Evolutionary conservation across 2,113 vertebrate genomes (phyloP).

Genomic region (Odobenus rosmarus): DNA sequence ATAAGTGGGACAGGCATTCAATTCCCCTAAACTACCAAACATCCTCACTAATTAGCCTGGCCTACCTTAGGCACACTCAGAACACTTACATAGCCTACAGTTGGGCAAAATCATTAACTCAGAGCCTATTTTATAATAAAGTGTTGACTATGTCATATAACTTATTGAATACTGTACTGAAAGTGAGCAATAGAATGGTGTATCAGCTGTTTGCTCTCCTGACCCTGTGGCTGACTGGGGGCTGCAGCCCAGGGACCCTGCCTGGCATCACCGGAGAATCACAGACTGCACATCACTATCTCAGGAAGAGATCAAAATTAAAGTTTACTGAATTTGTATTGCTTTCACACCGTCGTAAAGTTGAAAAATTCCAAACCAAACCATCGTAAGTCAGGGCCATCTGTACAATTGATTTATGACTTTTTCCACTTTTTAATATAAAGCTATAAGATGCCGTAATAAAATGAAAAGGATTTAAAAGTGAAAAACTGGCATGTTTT

Average conservation of each 20-base stretch:
- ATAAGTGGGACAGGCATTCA: background rate
- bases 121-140: background rate
- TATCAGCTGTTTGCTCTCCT: background rate
- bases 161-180: background rate
- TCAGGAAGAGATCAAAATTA: background rate
- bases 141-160: background rate
- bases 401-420: background rate
- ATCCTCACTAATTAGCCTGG: background rate
- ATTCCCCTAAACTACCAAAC: background rate
- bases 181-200: background rate
- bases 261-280: background rate
- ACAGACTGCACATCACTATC: background rate
- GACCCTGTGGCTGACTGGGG: background rate
- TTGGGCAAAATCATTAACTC: background rate
- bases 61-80: background rate
- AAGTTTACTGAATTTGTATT: background rate
- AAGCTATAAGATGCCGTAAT: background rate
- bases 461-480: constrained; percentile 39
- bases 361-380: background rate
- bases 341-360: background rate
- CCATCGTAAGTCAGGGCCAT: background rate
- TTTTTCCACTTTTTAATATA: constrained; percentile 24
- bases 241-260: background rate
- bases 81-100: background rate
- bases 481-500: background rate